These are phyloP conservation scores for Gyrodactylus bullatarudis DNA, from an alignment of 1,140 invertebrate genomes.

Conservation along the genomic window DNA sequence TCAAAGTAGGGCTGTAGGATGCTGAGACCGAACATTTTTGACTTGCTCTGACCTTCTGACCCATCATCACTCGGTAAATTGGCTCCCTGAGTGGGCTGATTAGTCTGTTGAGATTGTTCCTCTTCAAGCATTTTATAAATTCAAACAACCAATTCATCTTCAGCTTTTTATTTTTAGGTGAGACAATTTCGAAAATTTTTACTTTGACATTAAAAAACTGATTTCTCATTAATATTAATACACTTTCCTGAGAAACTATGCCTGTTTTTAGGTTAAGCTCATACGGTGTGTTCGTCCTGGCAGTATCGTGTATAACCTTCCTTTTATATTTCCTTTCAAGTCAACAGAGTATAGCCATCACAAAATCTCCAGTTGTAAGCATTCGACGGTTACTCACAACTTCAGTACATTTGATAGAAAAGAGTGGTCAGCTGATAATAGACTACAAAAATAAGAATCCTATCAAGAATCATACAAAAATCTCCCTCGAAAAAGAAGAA, in stretches of 20 bases:
- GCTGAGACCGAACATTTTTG: background rate
- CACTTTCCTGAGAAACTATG: too few relatives aligned
- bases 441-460: background rate
- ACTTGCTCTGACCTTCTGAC: background rate
- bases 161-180: too few relatives aligned
- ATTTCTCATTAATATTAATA: too few relatives aligned
- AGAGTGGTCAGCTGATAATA: background rate
- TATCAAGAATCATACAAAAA: background rate
- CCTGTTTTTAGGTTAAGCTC: background rate
- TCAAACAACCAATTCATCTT: too few relatives aligned
- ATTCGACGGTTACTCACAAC: background rate
- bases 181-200: too few relatives aligned
- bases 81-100: slow-evolving; percentile 23
- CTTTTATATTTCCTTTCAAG: background rate
- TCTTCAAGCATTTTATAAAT: background rate
- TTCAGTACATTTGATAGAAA: background rate
- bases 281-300: background rate
- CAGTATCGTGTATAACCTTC: background rate
- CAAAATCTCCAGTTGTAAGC: background rate
- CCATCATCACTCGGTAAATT: slow-evolving; percentile 13
- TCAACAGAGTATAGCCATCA: background rate
- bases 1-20: background rate
- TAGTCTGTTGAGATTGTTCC: background rate
- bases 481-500: background rate
- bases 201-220: too few relatives aligned